A percentile compares a stretch with the other conserved stretches of the same genome.
Evolutionary conservation across 2,113 vertebrate genomes (phyloP).

Genomic region (Tringa solitaria): DNA sequence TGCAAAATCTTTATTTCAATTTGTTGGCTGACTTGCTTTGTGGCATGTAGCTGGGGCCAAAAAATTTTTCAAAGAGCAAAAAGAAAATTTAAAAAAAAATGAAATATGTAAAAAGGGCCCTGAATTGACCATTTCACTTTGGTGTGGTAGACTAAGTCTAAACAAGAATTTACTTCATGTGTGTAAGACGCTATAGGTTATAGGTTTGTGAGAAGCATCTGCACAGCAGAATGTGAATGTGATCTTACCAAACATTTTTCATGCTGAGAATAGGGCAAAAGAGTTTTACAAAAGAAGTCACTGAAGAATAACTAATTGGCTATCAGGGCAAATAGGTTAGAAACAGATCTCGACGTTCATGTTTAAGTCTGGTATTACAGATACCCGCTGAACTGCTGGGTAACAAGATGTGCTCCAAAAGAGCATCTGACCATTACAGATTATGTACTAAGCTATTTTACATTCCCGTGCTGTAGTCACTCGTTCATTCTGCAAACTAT

Average conservation of each 20-base stretch:
- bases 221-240: background rate
- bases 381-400: background rate
- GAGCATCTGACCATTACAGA: background rate
- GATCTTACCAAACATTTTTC: background rate
- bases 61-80: background rate
- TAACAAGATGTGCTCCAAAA: background rate
- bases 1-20: constrained; percentile 49
- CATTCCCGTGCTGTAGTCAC: background rate
- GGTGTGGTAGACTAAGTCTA: background rate
- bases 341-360: background rate
- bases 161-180: background rate
- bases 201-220: background rate
- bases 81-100: background rate
- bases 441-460: background rate
- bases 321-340: background rate
- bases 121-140: background rate
- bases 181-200: background rate
- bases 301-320: background rate
- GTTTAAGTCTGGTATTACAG: background rate
- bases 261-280: background rate
- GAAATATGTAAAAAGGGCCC: background rate
- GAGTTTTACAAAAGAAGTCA: background rate
- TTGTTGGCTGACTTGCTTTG: constrained; percentile 5
- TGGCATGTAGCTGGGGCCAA: background rate
- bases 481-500: background rate